A percentile compares a stretch with the other conserved stretches of the same genome.
Conservation (phyloP, 2,797 vertebrate species). For the Serranus cabrilla region DNA sequence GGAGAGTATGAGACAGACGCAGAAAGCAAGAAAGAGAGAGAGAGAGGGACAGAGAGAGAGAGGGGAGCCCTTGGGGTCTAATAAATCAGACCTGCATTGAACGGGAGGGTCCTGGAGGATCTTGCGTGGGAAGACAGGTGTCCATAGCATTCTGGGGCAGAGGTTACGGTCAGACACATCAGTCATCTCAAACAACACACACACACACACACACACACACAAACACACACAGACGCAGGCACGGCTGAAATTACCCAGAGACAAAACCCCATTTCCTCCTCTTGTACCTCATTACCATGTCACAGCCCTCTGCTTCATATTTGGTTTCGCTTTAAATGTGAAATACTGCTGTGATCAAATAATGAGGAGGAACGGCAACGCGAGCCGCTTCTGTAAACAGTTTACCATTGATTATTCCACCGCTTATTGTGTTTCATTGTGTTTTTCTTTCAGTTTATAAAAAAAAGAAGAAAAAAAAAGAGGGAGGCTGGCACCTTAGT, state of each 20-base stretch:
- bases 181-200: conserved; percentile 61
- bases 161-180: conserved; percentile 72
- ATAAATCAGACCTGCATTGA: conserved; percentile 80
- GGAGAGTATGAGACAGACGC: conserved; percentile 44
- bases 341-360: conserved; percentile 70
- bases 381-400: conserved; percentile 64
- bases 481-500: conserved; percentile 52
- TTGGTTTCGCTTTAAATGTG: conserved; percentile 63
- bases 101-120: conserved; percentile 65
- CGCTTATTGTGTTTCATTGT: conserved; percentile 59
- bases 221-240: conserved; percentile 23
- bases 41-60: conserved; percentile 46
- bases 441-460: conserved; percentile 63
- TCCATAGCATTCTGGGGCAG: conserved; percentile 72
- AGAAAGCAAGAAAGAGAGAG: conserved; percentile 35
- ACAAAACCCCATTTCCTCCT: conserved; percentile 65
- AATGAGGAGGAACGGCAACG: conserved; percentile 43
- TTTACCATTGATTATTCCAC: conserved; percentile 73
- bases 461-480: conserved; percentile 6
- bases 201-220: conserved; percentile 45
- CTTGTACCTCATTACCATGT: conserved; percentile 63
- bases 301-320: conserved; percentile 58
- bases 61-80: conserved; percentile 71
- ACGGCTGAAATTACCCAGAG: conserved; percentile 58
- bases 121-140: conserved; percentile 81